Conservation (phyloP, 2,113 vertebrate species). For the Saccopteryx bilineata region DNA sequence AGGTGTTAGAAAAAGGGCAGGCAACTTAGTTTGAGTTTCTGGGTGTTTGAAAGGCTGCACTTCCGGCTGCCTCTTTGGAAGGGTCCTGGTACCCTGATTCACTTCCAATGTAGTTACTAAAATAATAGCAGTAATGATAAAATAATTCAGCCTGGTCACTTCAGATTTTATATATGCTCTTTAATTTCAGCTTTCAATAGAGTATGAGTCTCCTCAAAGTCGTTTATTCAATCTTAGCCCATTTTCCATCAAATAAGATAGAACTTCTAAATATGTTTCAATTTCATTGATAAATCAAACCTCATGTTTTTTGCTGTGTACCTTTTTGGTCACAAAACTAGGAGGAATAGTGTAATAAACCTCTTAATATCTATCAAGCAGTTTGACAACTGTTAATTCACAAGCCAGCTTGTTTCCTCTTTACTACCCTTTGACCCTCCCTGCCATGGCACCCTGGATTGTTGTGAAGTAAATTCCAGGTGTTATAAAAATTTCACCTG, state of each 20-base stretch:
- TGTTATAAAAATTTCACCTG: conserved; percentile 24
- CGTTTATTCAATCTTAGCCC: not conserved
- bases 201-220: not conserved
- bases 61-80: conserved; percentile 5
- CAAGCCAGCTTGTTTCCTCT: not conserved
- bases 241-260: conserved; percentile 44
- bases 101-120: conserved; percentile 9
- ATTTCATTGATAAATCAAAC: not conserved
- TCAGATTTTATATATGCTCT: conserved; percentile 41
- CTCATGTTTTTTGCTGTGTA: not conserved
- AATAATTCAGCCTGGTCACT: conserved; percentile 5
- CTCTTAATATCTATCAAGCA: not conserved
- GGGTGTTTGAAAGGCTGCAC: not conserved
- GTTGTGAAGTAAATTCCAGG: conserved; percentile 42
- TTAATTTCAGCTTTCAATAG: conserved; percentile 32
- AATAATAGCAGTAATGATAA: not conserved
- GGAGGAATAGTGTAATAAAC: not conserved
- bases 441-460: not conserved
- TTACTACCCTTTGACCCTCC: rapidly evolving
- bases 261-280: not conserved
- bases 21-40: conserved; percentile 18
- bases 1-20: not conserved
- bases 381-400: not conserved
- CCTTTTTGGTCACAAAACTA: conserved; percentile 37
- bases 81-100: not conserved